A percentile compares a stretch with the other conserved stretches of the same genome.
These are phyloP conservation scores for Oligia strigilis DNA, from an alignment of 2,888 invertebrate genomes.

Conservation along the genomic window DNA sequence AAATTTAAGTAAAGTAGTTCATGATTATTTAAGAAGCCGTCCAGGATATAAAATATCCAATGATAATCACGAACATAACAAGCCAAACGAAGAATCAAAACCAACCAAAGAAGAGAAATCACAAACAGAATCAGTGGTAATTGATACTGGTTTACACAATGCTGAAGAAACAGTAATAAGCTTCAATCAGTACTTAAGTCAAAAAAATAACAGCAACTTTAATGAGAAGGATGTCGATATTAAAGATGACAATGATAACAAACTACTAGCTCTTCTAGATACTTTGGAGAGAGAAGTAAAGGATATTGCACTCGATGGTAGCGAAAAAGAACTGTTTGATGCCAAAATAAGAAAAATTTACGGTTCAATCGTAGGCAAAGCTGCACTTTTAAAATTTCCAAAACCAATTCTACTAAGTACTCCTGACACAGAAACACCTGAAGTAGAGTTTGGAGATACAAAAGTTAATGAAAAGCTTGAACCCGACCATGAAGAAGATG, in stretches of 20 bases:
- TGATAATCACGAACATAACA: conserved; percentile 14
- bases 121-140: conserved; percentile 36
- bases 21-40: conserved; percentile 71
- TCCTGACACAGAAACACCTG: conserved; percentile 25
- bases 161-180: conserved; percentile 70
- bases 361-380: conserved; percentile 71
- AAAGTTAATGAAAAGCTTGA: conserved; percentile 36
- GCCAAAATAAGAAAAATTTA: conserved; percentile 82
- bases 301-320: conserved; percentile 73
- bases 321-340: conserved; percentile 79
- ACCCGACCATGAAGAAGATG: conserved; percentile 19
- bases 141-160: conserved; percentile 63
- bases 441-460: conserved; percentile 52
- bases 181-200: conserved; percentile 60
- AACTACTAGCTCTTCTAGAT: conserved; percentile 77
- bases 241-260: conserved; percentile 73
- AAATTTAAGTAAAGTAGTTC: conserved; percentile 72
- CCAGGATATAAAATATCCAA: conserved; percentile 15
- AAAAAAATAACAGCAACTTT: conserved; percentile 39
- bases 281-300: conserved; percentile 80
- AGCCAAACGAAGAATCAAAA: not conserved
- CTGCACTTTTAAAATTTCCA: conserved; percentile 40
- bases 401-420: conserved; percentile 33
- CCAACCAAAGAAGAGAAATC: not conserved
- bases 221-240: conserved; percentile 45